phyloP scores from a whole-genome alignment of 2,888 invertebrate genomes.

The Nomada flava region DNA sequence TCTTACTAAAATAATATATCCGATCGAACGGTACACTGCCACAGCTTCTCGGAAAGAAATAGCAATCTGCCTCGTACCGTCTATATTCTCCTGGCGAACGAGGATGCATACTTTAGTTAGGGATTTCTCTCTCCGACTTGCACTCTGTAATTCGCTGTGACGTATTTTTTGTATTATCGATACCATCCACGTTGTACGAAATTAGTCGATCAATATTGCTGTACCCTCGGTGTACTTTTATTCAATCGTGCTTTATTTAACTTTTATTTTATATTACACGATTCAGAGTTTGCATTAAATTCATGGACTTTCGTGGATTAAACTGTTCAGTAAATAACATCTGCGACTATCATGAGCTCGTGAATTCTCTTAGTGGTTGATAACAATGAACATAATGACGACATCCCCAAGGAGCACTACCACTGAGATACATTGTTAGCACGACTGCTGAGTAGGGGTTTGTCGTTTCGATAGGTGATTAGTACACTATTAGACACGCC shows the following conservation, averaged over 20 bases:
- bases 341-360: constrained; percentile 3
- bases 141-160: no score
- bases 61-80: not conserved
- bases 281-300: not conserved
- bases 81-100: not conserved
- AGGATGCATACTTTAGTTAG: no score
- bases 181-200: no score
- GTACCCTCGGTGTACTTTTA: no score
- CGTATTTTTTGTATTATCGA: no score
- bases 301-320: not conserved
- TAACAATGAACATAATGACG: constrained; percentile 60
- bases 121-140: no score
- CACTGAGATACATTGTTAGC: constrained; percentile 61
- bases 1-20: constrained; percentile 74
- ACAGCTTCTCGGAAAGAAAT: constrained; percentile 12
- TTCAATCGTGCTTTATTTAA: no score
- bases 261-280: no score
- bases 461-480: constrained; percentile 78
- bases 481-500: constrained; percentile 75
- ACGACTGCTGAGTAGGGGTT: constrained; percentile 58
- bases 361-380: constrained; percentile 45
- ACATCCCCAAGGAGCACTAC: constrained; percentile 53
- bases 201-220: no score
- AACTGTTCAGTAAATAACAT: constrained; percentile 1
- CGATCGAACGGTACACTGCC: constrained; percentile 48